These are phyloP conservation scores for Nyctibius bracteatus DNA, from an alignment of 2,113 vertebrate species.

Conservation along the genomic window DNA sequence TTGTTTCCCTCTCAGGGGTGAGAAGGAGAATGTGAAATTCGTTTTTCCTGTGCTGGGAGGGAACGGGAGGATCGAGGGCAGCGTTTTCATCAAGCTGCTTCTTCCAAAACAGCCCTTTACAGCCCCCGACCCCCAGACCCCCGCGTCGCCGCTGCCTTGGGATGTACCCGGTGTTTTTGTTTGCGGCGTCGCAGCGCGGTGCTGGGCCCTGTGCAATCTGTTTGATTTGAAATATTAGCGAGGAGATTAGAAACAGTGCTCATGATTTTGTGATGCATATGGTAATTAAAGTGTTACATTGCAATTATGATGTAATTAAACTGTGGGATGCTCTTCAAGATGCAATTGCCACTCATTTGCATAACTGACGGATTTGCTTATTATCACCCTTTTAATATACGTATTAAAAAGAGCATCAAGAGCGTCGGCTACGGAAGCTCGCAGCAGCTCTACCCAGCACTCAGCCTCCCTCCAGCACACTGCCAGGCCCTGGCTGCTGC, in stretches of 20 bases:
- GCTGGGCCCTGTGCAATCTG: neutral
- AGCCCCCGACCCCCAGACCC: neutral
- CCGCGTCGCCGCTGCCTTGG: fast-evolving
- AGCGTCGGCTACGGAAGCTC: neutral
- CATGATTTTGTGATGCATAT: conserved; percentile 62
- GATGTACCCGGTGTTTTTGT: fast-evolving
- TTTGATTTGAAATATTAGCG: conserved; percentile 61
- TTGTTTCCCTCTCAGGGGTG: neutral
- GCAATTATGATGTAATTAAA: conserved; percentile 72
- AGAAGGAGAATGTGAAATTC: neutral
- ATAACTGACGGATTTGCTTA: conserved; percentile 63
- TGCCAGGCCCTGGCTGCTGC: neutral
- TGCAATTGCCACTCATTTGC: conserved; percentile 65
- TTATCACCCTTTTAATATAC: conserved; percentile 64
- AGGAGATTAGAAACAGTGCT: conserved; percentile 58
- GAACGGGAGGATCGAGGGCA: neutral
- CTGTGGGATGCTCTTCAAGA: conserved; percentile 68
- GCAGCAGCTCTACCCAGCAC: neutral
- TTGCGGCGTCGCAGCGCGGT: neutral
- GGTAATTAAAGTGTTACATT: conserved; percentile 67
- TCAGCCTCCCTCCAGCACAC: neutral
- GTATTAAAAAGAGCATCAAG: conserved; percentile 55
- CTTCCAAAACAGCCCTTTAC: neutral
- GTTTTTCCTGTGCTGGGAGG: neutral
- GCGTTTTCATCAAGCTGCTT: neutral